Conservation (phyloP, 2,113 vertebrate species). For the Eidolon helvum region DNA sequence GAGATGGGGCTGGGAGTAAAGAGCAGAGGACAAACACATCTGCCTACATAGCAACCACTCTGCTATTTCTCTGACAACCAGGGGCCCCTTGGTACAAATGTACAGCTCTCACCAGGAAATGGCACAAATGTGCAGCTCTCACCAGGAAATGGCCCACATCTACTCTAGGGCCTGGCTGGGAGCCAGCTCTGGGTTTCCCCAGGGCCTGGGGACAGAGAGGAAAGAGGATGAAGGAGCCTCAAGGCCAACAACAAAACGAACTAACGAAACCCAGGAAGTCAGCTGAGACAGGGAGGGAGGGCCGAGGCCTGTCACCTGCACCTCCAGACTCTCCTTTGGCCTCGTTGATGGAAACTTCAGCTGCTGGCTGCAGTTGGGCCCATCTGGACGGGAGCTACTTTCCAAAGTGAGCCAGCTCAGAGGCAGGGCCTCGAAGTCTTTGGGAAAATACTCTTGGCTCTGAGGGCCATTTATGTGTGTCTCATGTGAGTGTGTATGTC, state of each 20-base stretch:
- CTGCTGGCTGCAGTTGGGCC: slow-evolving; percentile 27
- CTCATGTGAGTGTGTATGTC: fast-evolving
- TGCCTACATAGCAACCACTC: neutral
- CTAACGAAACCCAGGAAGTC: slow-evolving; percentile 54
- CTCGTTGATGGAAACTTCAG: slow-evolving; percentile 58
- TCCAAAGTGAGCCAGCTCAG: neutral
- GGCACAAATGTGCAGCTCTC: neutral
- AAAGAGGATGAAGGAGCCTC: neutral
- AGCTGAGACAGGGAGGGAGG: slow-evolving; percentile 2
- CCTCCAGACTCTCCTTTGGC: slow-evolving; percentile 13
- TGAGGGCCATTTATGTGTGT: neutral
- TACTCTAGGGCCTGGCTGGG: neutral
- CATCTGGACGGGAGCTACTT: slow-evolving; percentile 4
- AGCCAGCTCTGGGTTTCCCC: neutral
- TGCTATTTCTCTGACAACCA: slow-evolving; percentile 51
- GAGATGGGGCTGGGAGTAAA: neutral
- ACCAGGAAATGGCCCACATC: neutral
- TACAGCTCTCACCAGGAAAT: slow-evolving; percentile 44
- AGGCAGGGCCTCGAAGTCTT: neutral
- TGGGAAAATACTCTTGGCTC: neutral
- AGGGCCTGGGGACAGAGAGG: fast-evolving
- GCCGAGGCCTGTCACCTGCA: neutral
- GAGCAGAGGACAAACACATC: neutral
- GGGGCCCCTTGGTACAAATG: neutral
- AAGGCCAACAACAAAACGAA: slow-evolving; percentile 63